Percentiles rank a stretch among this genome's conserved stretches.
Conservation (phyloP, 2,797 vertebrate genomes). For the Macropus fuliginosus region DNA sequence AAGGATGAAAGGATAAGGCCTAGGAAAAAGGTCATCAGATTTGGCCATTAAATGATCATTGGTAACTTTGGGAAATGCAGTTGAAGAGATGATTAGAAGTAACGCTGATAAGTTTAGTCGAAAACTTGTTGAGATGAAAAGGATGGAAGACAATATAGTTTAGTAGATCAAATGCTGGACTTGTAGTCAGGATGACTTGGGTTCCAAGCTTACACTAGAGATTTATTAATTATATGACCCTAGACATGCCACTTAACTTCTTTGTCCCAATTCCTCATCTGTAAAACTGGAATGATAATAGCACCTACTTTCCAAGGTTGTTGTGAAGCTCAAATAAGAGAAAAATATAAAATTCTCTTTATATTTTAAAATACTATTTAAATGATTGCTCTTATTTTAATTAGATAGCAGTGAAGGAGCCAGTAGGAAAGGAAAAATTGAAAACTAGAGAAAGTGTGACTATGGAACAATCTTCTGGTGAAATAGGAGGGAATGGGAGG, state of each 20-base stretch:
- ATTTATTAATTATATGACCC: background rate
- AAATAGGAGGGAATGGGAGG: background rate
- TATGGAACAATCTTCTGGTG: background rate
- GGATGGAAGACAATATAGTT: background rate
- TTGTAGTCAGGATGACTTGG: background rate
- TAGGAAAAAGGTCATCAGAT: background rate
- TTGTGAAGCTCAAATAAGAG: background rate
- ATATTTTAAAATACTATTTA: background rate
- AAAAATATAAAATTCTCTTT: background rate
- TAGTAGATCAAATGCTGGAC: background rate
- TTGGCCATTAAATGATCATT: background rate
- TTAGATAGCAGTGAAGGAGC: background rate
- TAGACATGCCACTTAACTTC: background rate
- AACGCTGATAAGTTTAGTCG: background rate
- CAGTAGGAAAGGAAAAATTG: background rate
- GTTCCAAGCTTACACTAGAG: background rate
- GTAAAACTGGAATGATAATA: background rate
- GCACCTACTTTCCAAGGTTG: background rate
- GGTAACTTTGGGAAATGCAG: background rate
- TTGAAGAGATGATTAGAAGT: background rate
- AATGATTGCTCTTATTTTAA: background rate
- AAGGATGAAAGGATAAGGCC: background rate
- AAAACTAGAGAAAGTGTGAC: background rate
- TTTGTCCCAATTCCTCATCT: background rate
- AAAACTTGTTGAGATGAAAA: background rate